phyloP scores from a whole-genome alignment of 1,140 invertebrate species.

The Papilio dardanus region DNA sequence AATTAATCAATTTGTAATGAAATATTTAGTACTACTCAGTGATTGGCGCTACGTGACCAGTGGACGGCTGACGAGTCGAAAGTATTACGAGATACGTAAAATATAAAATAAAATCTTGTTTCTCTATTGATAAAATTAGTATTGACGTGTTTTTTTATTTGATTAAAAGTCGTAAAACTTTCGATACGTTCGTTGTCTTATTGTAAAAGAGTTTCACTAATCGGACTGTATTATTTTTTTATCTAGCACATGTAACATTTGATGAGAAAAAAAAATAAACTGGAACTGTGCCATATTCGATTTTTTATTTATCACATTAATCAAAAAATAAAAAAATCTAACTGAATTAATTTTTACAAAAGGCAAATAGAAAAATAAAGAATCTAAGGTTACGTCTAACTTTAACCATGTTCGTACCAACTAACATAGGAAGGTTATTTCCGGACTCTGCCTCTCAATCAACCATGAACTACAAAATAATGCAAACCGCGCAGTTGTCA shows the following conservation, averaged over 20 bases:
- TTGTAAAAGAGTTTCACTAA: conserved; percentile 76
- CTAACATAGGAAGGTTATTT: no score
- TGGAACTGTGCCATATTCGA: conserved; percentile 78
- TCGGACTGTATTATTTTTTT: conserved; percentile 81
- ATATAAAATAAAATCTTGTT: conserved; percentile 33
- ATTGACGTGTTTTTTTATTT: neutral
- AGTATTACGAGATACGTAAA: conserved; percentile 11
- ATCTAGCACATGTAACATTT: conserved; percentile 79
- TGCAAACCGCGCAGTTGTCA: no score
- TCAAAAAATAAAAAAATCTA: no score
- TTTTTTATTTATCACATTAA: conserved; percentile 63
- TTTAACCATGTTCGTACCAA: no score
- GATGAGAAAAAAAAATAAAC: conserved; percentile 69
- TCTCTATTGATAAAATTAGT: neutral
- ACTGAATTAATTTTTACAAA: no score
- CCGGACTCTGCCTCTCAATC: no score
- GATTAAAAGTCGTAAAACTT: conserved; percentile 20
- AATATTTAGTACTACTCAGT: conserved; percentile 61
- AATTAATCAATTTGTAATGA: conserved; percentile 65
- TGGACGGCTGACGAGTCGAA: neutral
- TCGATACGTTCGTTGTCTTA: conserved; percentile 40
- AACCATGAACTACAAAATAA: no score
- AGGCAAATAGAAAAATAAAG: no score
- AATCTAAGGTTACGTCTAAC: no score
- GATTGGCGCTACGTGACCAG: conserved; percentile 40